These are phyloP conservation scores for Lasioglossum figueresi DNA, from an alignment of 2,888 invertebrate species.

Conservation along the genomic window DNA sequence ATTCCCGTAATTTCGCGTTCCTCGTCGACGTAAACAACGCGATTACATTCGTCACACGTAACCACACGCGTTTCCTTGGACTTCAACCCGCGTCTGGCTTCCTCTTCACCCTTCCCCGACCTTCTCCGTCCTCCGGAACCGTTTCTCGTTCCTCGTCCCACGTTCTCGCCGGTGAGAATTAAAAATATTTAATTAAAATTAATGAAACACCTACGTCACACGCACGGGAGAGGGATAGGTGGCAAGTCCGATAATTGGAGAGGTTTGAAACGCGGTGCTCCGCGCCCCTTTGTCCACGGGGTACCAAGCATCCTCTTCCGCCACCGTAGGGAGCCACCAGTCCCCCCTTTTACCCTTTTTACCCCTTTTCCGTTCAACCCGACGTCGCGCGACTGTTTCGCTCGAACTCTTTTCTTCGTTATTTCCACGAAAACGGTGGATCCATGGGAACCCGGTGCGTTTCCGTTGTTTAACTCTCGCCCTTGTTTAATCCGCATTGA, in stretches of 20 bases:
- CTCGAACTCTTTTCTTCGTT: conserved; percentile 40
- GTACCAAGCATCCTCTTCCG: conserved; percentile 44
- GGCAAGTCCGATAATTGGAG: conserved; percentile 76
- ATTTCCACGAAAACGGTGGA: conserved; percentile 16
- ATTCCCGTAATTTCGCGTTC: conserved; percentile 14
- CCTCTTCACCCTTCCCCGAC: not conserved
- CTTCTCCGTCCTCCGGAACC: conserved; percentile 15
- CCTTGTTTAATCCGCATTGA: not conserved
- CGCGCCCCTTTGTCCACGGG: conserved; percentile 58
- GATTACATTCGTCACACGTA: conserved; percentile 29
- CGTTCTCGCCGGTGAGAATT: conserved; percentile 64
- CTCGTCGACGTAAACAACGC: conserved; percentile 35
- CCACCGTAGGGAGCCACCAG: conserved; percentile 23
- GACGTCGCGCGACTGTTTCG: conserved; percentile 30
- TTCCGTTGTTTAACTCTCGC: not conserved
- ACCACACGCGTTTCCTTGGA: conserved; percentile 10
- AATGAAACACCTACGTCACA: conserved; percentile 78
- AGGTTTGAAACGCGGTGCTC: conserved; percentile 67
- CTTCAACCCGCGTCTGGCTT: not conserved
- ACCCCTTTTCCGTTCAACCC: not conserved
- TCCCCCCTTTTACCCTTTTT: not conserved
- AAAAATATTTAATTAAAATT: conserved; percentile 81
- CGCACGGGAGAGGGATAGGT: conserved; percentile 49
- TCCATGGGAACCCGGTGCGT: not conserved
- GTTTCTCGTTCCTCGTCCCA: not conserved